Percentiles rank a stretch among this genome's conserved stretches.
These are phyloP conservation scores for Corythornis leucogaster DNA, from an alignment of 2,797 vertebrate genomes.

Conservation along the genomic window DNA sequence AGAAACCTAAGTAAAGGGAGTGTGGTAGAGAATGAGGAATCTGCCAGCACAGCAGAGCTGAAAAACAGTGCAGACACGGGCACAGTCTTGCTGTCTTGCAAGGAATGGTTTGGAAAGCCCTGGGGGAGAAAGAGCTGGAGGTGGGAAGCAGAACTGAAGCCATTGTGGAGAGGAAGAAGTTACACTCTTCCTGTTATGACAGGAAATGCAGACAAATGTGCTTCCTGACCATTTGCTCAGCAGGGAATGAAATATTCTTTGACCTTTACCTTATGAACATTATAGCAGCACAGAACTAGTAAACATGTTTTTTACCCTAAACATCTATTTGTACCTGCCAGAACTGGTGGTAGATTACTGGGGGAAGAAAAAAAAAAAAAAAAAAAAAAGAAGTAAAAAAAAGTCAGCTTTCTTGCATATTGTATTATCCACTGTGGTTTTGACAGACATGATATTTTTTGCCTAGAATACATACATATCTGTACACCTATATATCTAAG, in stretches of 20 bases:
- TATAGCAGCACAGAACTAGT: slow-evolving; percentile 78
- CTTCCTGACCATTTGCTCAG: slow-evolving; percentile 92
- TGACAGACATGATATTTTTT: background rate
- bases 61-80: slow-evolving; percentile 58
- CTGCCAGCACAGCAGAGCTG: slow-evolving; percentile 67
- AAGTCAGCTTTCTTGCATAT: background rate
- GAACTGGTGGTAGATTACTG: background rate
- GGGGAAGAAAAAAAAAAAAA: background rate
- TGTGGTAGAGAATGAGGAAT: slow-evolving; percentile 75
- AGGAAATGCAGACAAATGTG: slow-evolving; percentile 99
- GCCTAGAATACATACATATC: fast-evolving
- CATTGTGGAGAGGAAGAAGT: slow-evolving; percentile 99
- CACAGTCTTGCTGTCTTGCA: slow-evolving; percentile 80
- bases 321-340: slow-evolving; percentile 69
- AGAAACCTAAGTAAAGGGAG: slow-evolving; percentile 66
- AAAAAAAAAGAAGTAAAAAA: background rate
- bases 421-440: background rate
- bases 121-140: slow-evolving; percentile 89
- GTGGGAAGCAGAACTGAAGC: slow-evolving; percentile 97
- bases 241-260: slow-evolving; percentile 83
- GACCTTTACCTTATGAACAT: slow-evolving; percentile 82
- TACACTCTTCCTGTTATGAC: slow-evolving; percentile 99
- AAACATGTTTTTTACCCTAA: slow-evolving; percentile 81
- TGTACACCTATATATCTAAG: background rate
- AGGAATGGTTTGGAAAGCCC: slow-evolving; percentile 85